Base-by-base conservation (phyloP, 2,888 invertebrate genomes). In the Nezara viridula region DNA sequence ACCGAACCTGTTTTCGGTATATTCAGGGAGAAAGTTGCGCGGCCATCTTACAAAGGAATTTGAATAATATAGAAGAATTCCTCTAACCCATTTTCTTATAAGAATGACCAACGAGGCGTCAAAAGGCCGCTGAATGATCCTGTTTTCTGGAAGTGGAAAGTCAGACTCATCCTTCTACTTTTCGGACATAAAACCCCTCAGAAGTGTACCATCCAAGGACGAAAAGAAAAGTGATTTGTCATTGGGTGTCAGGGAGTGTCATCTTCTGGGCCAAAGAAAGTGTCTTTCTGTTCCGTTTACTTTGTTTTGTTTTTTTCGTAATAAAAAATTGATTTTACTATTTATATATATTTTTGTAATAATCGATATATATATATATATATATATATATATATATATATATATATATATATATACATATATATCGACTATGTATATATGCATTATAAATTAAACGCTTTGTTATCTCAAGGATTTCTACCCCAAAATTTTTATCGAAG, bases 181-280 rank as follows among this genome's bases (percentile, higher is more conserved):
- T 37, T 32, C 6, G 37, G 60, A 32, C 60, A 27, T 16, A 60
- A 16, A 32, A 32, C 12, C 55, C 27, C 1, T 2, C n/a, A 66
- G 66, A 16, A 66, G 12, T 32, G 32, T 32, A 32, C 66, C 32
- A 19, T 9, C 32, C 1, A 73, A 32, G 37, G 66, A 73, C 66
- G 66, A 73, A 73, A 73, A 73, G 32, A 73, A 73, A 73, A 73
- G 66, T 73, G 66, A 73, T 73, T 37, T 2, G 66, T 73, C 66
- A 73, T 73, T 37, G 32, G 19, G 1, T 73, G 16, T 37, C 37
- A 7, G 66, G 32, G 32, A 73, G 37, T 24, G 19, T 37, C 66
- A 19, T 37, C 21, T 32, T 73, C 66, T 37, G 6, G 32, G 32
- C 1, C 66, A 27, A 37, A 73, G 66, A 73, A 73, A 73, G 66